A percentile compares a stretch with the other conserved stretches of the same genome.
Conservation (phyloP, 1,140 invertebrate species). For the Hycleus phaleratus region DNA sequence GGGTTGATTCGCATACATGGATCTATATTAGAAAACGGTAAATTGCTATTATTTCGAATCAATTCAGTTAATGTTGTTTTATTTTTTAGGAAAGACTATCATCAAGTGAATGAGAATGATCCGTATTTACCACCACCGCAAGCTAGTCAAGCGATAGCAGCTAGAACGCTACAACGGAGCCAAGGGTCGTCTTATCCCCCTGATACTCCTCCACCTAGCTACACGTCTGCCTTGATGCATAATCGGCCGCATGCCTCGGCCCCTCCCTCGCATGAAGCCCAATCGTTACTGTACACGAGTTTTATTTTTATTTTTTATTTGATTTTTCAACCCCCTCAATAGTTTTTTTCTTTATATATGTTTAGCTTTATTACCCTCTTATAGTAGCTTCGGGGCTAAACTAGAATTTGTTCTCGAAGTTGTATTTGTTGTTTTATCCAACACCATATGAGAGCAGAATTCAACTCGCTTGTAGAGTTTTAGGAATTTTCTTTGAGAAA, state of each 20-base stretch:
- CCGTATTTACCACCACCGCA: constrained; percentile 53
- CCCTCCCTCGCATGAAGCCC: constrained; percentile 31
- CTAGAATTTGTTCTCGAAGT: too few relatives aligned
- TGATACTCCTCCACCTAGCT: constrained; percentile 41
- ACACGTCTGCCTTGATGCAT: constrained; percentile 39
- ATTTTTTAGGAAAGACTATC: constrained; percentile 58
- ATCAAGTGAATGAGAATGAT: constrained; percentile 66
- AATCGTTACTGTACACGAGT: constrained; percentile 27
- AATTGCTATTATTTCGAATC: not conserved
- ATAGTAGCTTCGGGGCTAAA: not conserved
- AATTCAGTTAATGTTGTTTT: constrained; percentile 5
- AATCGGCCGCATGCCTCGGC: constrained; percentile 30
- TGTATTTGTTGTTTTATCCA: too few relatives aligned
- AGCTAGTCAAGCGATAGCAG: constrained; percentile 55
- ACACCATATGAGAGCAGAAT: too few relatives aligned
- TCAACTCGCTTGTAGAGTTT: too few relatives aligned
- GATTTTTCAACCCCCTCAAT: not conserved
- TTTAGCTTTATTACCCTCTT: not conserved
- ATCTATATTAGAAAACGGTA: constrained; percentile 90
- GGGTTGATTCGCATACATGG: constrained; percentile 92
- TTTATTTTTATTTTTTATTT: constrained; percentile 22
- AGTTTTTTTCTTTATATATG: not conserved
- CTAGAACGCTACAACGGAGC: constrained; percentile 48
- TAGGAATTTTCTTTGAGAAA: too few relatives aligned
- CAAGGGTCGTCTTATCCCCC: constrained; percentile 41